These are phyloP conservation scores for Rhyacophila brunnea DNA, from an alignment of 1,140 invertebrate genomes.

Conservation along the genomic window DNA sequence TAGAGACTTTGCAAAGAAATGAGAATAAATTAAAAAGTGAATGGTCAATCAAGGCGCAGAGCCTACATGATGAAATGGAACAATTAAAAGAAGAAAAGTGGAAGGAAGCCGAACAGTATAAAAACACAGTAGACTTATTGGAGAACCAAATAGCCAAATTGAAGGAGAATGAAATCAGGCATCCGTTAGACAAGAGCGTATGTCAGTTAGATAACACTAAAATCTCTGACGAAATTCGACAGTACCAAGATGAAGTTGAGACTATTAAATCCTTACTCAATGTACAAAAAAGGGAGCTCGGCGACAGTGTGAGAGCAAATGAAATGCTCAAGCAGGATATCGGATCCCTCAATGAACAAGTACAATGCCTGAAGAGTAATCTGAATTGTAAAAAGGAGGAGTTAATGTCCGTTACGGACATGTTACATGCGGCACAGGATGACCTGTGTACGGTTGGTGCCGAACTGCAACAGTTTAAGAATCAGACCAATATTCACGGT, in stretches of 20 bases:
- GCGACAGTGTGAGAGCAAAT: slow-evolving; percentile 1
- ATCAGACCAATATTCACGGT: slow-evolving; percentile 16
- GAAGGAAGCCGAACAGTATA: slow-evolving; percentile 25
- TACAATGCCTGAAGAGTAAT: slow-evolving; percentile 28
- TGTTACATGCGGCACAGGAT: slow-evolving; percentile 32
- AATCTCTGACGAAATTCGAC: slow-evolving; percentile 21
- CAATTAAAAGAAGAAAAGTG: slow-evolving; percentile 39
- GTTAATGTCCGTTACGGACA: slow-evolving; percentile 24
- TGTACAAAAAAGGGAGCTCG: slow-evolving; percentile 17
- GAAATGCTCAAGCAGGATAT: slow-evolving; percentile 16
- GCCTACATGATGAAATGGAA: slow-evolving; percentile 46
- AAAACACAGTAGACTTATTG: slow-evolving; percentile 22
- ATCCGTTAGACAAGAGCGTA: slow-evolving; percentile 13
- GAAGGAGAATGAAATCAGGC: slow-evolving; percentile 3
- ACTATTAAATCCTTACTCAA: slow-evolving; percentile 6
- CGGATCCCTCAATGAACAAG: slow-evolving; percentile 23
- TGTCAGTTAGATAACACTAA: slow-evolving; percentile 24
- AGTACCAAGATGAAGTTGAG: slow-evolving; percentile 25
- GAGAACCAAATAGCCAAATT: slow-evolving; percentile 21
- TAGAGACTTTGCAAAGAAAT: slow-evolving; percentile 44
- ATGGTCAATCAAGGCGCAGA: slow-evolving; percentile 38
- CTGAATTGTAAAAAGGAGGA: slow-evolving; percentile 28
- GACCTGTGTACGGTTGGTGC: slow-evolving; percentile 14
- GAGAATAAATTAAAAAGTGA: slow-evolving; percentile 44
- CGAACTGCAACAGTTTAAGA: slow-evolving; percentile 26